Evolutionary conservation across 2,888 invertebrate species (phyloP).

Genomic region (Stenoptilia bipunctidactyla): DNA sequence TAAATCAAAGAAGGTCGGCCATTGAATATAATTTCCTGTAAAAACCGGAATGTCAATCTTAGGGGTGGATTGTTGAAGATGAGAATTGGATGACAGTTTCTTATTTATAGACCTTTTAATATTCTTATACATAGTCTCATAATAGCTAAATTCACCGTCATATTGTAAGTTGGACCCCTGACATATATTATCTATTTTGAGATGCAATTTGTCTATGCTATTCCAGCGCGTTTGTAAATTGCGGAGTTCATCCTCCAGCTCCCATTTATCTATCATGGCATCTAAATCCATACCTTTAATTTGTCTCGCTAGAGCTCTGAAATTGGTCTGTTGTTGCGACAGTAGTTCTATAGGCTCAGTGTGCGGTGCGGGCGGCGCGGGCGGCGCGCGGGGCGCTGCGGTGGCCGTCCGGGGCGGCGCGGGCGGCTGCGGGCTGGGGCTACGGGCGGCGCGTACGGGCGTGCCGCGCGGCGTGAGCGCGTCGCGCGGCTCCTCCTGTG

Average conservation of each 20-base stretch:
- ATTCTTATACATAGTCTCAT: not conserved
- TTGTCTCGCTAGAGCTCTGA: slow-evolving; percentile 7
- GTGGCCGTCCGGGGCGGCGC: not conserved
- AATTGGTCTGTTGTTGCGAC: slow-evolving; percentile 9
- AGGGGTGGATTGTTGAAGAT: not conserved
- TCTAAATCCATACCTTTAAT: slow-evolving; percentile 6
- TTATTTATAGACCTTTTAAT: slow-evolving; percentile 1
- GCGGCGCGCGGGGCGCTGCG: not conserved
- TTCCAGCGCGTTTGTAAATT: slow-evolving; percentile 3
- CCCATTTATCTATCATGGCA: slow-evolving; percentile 10
- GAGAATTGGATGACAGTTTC: slow-evolving; percentile 1
- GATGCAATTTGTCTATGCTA: slow-evolving; percentile 4
- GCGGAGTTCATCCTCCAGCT: slow-evolving; percentile 11
- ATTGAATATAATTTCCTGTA: slow-evolving; percentile 3
- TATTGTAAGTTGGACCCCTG: not conserved
- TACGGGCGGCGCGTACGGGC: not conserved
- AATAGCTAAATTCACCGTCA: not conserved
- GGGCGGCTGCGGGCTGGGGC: not conserved
- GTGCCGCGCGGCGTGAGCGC: not conserved
- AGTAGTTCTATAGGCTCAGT: not conserved
- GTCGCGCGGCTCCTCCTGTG: not conserved
- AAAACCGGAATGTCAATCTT: slow-evolving; percentile 7
- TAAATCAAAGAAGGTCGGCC: slow-evolving; percentile 12
- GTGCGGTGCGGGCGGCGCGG: not conserved
- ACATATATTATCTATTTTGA: slow-evolving; percentile 4